A percentile compares a stretch with the other conserved stretches of the same genome.
These are phyloP conservation scores for Sinocyclocheilus rhinocerous DNA, from an alignment of 2,113 vertebrate genomes.

Conservation along the genomic window DNA sequence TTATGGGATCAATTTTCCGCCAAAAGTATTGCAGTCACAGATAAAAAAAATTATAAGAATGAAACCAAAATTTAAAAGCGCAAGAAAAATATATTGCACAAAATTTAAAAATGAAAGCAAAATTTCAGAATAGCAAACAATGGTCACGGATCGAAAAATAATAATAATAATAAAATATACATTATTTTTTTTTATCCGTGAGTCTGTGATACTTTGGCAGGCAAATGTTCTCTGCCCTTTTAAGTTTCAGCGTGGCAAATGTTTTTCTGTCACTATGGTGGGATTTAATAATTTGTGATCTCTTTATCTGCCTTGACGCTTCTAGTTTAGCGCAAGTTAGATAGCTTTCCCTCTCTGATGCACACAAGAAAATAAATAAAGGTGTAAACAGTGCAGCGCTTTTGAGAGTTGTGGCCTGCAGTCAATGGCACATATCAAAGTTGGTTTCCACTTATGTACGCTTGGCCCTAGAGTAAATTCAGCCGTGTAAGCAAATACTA, in stretches of 20 bases:
- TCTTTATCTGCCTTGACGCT: background rate
- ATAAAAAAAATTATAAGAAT: too few relatives aligned
- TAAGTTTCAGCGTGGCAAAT: background rate
- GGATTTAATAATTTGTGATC: constrained; percentile 4
- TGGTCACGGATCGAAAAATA: too few relatives aligned
- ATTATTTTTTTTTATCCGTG: too few relatives aligned
- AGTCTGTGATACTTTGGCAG: too few relatives aligned
- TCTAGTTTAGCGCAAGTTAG: background rate
- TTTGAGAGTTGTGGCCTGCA: constrained; percentile 5
- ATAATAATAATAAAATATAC: too few relatives aligned
- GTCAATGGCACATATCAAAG: constrained; percentile 37
- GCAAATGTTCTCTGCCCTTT: background rate
- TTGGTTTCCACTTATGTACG: too few relatives aligned
- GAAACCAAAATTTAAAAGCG: too few relatives aligned
- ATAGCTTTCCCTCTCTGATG: background rate
- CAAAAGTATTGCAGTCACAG: too few relatives aligned
- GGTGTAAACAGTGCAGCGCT: background rate
- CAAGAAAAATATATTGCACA: too few relatives aligned
- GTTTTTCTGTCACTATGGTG: background rate
- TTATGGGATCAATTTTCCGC: background rate
- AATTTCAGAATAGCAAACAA: too few relatives aligned
- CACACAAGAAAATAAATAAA: background rate
- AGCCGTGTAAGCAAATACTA: constrained; percentile 46
- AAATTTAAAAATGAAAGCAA: too few relatives aligned
- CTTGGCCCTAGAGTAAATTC: constrained; percentile 31